Base-by-base conservation (phyloP, 2,888 invertebrate genomes). In the Scaptomyza parva region DNA sequence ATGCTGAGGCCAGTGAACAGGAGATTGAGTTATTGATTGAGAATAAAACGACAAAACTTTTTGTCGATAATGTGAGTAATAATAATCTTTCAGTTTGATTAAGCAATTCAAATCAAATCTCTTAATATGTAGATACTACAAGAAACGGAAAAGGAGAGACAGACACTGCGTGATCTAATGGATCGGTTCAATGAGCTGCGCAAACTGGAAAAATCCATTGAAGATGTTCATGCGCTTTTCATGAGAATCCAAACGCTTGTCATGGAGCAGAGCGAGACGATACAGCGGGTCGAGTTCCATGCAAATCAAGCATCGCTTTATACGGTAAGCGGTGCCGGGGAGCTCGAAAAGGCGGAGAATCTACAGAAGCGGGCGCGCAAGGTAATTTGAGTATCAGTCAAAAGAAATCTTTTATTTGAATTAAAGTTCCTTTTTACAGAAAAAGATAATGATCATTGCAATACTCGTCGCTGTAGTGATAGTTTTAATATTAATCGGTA, bases 241-340 rank as follows among this genome's bases (percentile, higher is more conserved):
- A 71, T 92, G 73, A 88, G 91, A 51, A 91, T 92, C 58, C 92
- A 91, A 68, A 91, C 90, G 12, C 78, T 92, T 48, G 92, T 92
- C 24, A 82, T 91, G 72, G 92, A 92, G 68, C 92, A 92, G 86
- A 91, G 91, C 64, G 91, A 91, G 63, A 87, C 89, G 37, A 91
- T 92, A 61, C 91, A 91, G 66, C 79, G 91, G 12, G 91, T 92
- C 0, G 92, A 92, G 76, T 92, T 90, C 63, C 91, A 92, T 78
- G 92, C 92, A 11, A 90, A 91, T 45, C 90, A 91, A 58, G 92
- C 92, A 3, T 82, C 90, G 1, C 70, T 89, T 0, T 87, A 84
- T 47, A 89, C 91, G 6, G 92, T 91, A 61, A 90, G 90, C 53
- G 92, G 91, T 12, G 87, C 89, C n/a, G 89, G 76, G 41, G 87